Evolutionary conservation across 2,113 vertebrate genomes (phyloP).

Genomic region (Calyptomena viridis): DNA sequence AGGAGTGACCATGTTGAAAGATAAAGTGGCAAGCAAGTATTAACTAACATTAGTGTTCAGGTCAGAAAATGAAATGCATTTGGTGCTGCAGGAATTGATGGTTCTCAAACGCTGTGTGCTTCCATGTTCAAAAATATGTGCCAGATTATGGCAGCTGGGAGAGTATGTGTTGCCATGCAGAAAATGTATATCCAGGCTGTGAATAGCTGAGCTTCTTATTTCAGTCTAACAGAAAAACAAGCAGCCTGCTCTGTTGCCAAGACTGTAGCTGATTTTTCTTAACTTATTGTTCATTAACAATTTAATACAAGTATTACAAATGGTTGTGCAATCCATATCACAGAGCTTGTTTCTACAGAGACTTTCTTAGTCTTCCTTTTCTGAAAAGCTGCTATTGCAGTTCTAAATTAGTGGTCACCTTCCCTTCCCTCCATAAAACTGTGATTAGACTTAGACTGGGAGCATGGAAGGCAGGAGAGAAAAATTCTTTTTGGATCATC

Average conservation of each 20-base stretch:
- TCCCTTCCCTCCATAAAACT: background rate
- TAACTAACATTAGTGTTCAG: too few species aligned
- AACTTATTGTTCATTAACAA: background rate
- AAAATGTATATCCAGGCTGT: background rate
- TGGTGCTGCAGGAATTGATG: background rate
- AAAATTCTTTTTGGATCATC: background rate
- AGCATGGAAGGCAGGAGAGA: background rate
- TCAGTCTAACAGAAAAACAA: background rate
- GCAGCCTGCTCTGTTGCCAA: background rate
- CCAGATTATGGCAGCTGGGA: background rate
- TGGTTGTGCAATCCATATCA: background rate
- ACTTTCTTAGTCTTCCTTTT: background rate
- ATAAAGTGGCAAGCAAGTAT: background rate
- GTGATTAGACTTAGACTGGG: background rate
- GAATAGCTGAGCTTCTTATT: background rate
- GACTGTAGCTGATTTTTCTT: background rate
- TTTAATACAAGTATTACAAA: background rate
- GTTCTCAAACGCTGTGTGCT: background rate
- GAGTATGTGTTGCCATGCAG: background rate
- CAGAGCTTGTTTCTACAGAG: background rate
- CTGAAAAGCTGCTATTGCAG: background rate
- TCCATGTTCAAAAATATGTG: background rate
- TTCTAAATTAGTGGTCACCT: background rate
- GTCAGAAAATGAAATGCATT: background rate
- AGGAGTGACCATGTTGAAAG: background rate